Evolutionary conservation across 2,113 vertebrate species (phyloP).

Genomic region (Brachionichthys hirsutus): DNA sequence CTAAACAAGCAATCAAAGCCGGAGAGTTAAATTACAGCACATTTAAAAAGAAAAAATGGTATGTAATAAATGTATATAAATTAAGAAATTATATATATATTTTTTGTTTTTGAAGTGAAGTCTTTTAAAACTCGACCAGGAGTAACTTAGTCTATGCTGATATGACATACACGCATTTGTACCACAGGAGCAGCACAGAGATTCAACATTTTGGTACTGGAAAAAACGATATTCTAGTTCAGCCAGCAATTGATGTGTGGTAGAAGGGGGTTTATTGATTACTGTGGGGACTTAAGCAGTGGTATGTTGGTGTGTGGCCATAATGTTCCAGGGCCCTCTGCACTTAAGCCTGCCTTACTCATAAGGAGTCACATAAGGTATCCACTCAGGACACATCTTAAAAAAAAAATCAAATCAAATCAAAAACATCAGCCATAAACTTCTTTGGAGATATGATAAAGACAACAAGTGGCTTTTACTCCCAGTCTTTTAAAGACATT

Average conservation of each 20-base stretch:
- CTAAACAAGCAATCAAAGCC: not conserved
- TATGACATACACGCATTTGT: constrained; percentile 9
- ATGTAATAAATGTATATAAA: too few relatives aligned
- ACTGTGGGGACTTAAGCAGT: constrained; percentile 60
- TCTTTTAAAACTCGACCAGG: too few relatives aligned
- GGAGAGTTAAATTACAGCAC: constrained; percentile 10
- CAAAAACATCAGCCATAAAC: constrained; percentile 29
- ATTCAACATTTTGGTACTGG: constrained; percentile 38
- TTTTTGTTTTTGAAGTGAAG: too few relatives aligned
- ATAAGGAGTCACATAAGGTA: constrained; percentile 33
- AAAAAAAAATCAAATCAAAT: constrained; percentile 58
- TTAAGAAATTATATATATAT: too few relatives aligned
- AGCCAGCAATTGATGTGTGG: constrained; percentile 65
- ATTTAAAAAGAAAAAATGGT: not conserved
- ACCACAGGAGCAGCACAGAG: constrained; percentile 15
- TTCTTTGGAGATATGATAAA: constrained; percentile 5
- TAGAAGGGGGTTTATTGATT: constrained; percentile 69
- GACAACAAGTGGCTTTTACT: constrained; percentile 18
- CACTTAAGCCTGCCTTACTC: constrained; percentile 49
- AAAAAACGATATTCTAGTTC: constrained; percentile 25
- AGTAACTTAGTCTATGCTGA: constrained; percentile 11
- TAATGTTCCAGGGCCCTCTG: constrained; percentile 51
- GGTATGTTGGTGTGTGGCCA: constrained; percentile 48
- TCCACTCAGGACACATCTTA: constrained; percentile 60
- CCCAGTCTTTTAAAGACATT: constrained; percentile 34